phyloP scores from a whole-genome alignment of 2,888 invertebrate genomes.

The Aelia acuminata region DNA sequence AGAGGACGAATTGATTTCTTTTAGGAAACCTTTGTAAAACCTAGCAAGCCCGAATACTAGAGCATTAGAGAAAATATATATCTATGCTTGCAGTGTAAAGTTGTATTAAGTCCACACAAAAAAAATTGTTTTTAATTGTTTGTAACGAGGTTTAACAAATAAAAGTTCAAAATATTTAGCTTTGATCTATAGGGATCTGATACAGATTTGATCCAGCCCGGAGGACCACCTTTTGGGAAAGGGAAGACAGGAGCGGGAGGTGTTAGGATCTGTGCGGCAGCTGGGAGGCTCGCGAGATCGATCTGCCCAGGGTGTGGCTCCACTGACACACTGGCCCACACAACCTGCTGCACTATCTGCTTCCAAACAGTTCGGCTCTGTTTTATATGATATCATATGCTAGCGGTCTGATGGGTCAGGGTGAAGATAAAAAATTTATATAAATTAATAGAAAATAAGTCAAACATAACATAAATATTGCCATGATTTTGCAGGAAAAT shows the following conservation, averaged over 20 bases:
- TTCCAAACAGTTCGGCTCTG: not conserved
- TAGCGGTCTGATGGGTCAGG: not conserved
- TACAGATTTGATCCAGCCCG: not conserved
- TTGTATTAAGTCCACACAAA: too few relatives aligned
- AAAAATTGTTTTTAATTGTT: too few relatives aligned
- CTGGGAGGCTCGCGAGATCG: conserved; percentile 62
- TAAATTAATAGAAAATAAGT: not conserved
- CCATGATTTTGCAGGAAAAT: too few relatives aligned
- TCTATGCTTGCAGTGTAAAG: too few relatives aligned
- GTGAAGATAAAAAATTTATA: not conserved
- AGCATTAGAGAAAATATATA: too few relatives aligned
- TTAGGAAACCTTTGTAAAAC: too few relatives aligned
- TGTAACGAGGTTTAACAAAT: too few relatives aligned
- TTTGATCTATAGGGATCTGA: not conserved
- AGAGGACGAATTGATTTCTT: too few relatives aligned
- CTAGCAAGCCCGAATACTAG: too few relatives aligned
- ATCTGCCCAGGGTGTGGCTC: conserved; percentile 60
- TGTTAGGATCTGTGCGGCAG: conserved; percentile 62
- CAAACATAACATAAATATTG: too few relatives aligned
- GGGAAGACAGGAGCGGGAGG: conserved; percentile 57
- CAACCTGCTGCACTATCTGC: not conserved
- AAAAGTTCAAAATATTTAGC: not conserved
- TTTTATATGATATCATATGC: not conserved
- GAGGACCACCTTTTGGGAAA: conserved; percentile 49
- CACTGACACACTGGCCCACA: conserved; percentile 61